phyloP scores from a whole-genome alignment of 2,888 invertebrate genomes.

The Parnassius glacialis region DNA sequence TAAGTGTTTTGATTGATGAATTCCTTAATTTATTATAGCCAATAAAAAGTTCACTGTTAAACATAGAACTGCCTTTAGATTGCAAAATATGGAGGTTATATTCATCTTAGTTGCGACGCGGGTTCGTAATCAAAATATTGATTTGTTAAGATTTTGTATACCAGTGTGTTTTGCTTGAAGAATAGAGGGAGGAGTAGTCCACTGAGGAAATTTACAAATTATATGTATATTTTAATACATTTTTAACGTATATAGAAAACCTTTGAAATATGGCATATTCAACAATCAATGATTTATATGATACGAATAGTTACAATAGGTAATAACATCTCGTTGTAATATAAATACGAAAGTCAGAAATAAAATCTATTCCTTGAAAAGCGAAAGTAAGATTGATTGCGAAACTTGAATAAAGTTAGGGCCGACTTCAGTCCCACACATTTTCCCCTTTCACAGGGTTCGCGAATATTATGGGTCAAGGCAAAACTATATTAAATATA shows the following conservation, averaged over 20 bases:
- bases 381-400: constrained; percentile 72
- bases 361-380: constrained; percentile 63
- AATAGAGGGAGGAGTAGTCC: too few relatives aligned
- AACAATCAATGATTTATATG: constrained; percentile 19
- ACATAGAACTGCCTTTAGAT: too few relatives aligned
- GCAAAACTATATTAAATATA: not conserved
- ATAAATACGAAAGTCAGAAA: constrained; percentile 44
- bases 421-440: constrained; percentile 30
- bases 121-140: too few relatives aligned
- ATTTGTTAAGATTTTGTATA: too few relatives aligned
- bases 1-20: too few relatives aligned
- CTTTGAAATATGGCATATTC: constrained; percentile 7
- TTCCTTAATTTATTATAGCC: too few relatives aligned
- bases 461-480: not conserved
- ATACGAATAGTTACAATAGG: constrained; percentile 4
- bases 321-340: constrained; percentile 29
- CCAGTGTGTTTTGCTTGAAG: too few relatives aligned
- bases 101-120: too few relatives aligned
- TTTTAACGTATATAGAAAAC: constrained; percentile 2
- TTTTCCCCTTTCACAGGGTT: constrained; percentile 7
- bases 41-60: too few relatives aligned
- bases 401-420: constrained; percentile 60
- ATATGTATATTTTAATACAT: too few relatives aligned
- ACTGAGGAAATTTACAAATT: too few relatives aligned
- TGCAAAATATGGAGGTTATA: too few relatives aligned